Base-by-base conservation (phyloP, 2,797 vertebrate species). In the Cossypha polioptera region DNA sequence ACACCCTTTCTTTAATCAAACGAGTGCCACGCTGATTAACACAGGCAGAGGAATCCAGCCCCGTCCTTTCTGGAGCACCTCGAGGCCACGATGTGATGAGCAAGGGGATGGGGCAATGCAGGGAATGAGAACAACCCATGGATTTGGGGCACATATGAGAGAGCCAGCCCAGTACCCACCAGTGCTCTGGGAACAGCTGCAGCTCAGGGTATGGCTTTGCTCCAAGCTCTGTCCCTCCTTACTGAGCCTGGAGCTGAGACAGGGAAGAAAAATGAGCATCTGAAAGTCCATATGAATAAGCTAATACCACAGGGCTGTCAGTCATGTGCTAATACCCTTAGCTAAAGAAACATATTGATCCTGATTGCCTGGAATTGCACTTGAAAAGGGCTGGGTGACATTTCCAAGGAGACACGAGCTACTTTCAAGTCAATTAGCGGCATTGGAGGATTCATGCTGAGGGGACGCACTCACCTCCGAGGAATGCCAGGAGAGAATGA, bases 351-450 rank as follows among this genome's bases (percentile, higher is more conserved):
- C 72, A 42, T 96, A 98, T 98, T 97, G 97, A 98, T 97, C 95
- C 95, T 86, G 76, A 94, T 95, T 95, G 96, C 93, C 94, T 97
- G 94, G 92, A 97, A 98, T 96, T 97, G 94, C 77, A 97, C 97
- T 97, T 97, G 96, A 94, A 95, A 98, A 95, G 94, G 90, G 80
- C 77, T 95, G 88, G 96, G 97, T 96, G 97, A 97, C 97, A 98
- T 97, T 98, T 97, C 96, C 94, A 96, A 97, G 95, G 96, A 96
- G 94, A 97, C 87, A 93, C 24, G 31, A 95, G 91, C 94, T 95
- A 90, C 82, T 97, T 97, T 96, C 94, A 96, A 97, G 96, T 97
- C 97, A 97, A 97, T 97, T 96, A 97, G 96, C 92, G 1, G 74
- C 91, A 85, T 31, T 80, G 63, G 91, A 96, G 79, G 88, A 95